Evolutionary conservation across 1,140 invertebrate species (phyloP).

Genomic region (Phocides pigmalion): DNA sequence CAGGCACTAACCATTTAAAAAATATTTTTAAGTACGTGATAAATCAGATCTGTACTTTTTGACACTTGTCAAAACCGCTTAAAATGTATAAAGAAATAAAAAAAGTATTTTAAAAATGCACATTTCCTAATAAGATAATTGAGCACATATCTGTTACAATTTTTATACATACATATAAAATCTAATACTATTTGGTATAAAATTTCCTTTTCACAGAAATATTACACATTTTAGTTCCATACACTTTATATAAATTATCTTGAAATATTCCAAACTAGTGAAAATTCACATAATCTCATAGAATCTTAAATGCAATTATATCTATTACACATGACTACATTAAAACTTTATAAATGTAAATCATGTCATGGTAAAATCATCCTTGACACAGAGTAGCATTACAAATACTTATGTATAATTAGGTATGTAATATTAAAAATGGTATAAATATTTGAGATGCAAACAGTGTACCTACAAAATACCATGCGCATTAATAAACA

Average conservation of each 20-base stretch:
- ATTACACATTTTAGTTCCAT: not conserved
- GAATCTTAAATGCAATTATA: conserved; percentile 24
- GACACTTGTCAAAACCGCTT: not conserved
- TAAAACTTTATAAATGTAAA: conserved; percentile 12
- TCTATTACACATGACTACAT: conserved; percentile 9
- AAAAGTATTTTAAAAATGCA: conserved; percentile 14
- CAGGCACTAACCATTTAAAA: conserved; percentile 7
- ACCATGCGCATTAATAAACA: not conserved
- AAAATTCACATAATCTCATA: conserved; percentile 26
- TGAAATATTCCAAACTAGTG: conserved; percentile 21
- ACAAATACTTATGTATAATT: not conserved
- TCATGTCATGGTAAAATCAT: conserved; percentile 18
- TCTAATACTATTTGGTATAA: conserved; percentile 28
- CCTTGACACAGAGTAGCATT: conserved; percentile 9
- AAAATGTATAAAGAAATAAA: not conserved
- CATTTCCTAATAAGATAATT: conserved; percentile 16
- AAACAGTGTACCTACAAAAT: not conserved
- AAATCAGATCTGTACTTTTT: conserved; percentile 21
- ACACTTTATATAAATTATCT: not conserved
- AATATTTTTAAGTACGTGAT: conserved; percentile 16
- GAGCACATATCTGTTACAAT: conserved; percentile 23
- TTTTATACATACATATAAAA: conserved; percentile 21
- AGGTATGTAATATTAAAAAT: conserved; percentile 6
- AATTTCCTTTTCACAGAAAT: conserved; percentile 16
- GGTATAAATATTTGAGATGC: not conserved